These are phyloP conservation scores for Eremophila alpestris DNA, from an alignment of 2,797 vertebrate genomes.

Conservation along the genomic window DNA sequence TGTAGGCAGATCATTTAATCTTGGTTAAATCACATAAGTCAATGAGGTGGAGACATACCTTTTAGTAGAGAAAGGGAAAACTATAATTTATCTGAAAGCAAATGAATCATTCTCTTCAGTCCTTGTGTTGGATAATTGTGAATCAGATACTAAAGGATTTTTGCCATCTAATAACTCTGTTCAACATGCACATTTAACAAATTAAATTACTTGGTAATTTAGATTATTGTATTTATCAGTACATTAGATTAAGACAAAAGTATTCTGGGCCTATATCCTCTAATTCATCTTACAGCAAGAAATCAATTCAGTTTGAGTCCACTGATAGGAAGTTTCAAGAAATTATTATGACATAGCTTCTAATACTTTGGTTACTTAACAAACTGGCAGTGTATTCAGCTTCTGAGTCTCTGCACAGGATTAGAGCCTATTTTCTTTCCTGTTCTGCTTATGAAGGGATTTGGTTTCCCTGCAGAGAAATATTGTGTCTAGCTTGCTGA, in stretches of 20 bases:
- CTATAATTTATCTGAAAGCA: not conserved
- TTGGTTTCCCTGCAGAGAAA: not conserved
- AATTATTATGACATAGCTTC: not conserved
- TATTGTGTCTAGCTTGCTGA: not conserved
- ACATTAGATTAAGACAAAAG: slow-evolving; percentile 40
- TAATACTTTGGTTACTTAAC: not conserved
- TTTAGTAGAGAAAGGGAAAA: not conserved
- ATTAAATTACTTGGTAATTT: slow-evolving; percentile 34
- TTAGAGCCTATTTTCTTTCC: not conserved
- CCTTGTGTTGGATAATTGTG: not conserved
- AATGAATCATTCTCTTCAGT: not conserved
- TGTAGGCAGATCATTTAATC: not conserved
- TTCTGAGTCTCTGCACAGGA: not conserved
- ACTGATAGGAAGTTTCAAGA: not conserved
- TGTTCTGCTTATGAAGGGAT: not conserved
- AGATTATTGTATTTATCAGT: slow-evolving; percentile 33
- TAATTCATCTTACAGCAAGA: not conserved
- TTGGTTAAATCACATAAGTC: slow-evolving; percentile 9
- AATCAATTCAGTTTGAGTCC: not conserved
- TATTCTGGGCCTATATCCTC: not conserved
- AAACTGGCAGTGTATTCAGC: not conserved
- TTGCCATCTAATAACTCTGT: not conserved
- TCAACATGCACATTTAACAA: not conserved
- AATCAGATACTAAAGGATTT: not conserved
- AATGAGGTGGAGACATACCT: not conserved